phyloP scores from a whole-genome alignment of 2,888 invertebrate species.

The Automeris io region DNA sequence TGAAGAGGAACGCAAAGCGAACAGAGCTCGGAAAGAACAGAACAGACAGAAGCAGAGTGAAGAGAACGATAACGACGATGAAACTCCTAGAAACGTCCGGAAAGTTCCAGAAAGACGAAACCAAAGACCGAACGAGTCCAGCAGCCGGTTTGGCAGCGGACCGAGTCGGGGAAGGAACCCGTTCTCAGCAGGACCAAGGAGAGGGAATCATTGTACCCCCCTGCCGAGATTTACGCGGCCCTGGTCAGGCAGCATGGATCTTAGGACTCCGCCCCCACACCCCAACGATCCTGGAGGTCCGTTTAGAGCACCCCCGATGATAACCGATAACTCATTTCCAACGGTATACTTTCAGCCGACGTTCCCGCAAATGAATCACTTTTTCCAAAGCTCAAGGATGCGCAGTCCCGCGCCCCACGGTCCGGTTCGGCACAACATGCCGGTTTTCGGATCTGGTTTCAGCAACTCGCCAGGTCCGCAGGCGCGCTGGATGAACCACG shows the following conservation, averaged over 20 bases:
- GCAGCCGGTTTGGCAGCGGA: constrained; percentile 58
- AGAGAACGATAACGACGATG: constrained; percentile 41
- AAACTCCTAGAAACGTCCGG: constrained; percentile 41
- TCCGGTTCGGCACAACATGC: constrained; percentile 34
- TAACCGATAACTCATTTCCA: constrained; percentile 36
- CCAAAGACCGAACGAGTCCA: constrained; percentile 60
- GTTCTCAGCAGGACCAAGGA: constrained; percentile 41
- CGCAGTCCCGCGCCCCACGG: constrained; percentile 26
- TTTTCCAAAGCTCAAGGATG: constrained; percentile 42
- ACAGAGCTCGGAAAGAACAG: constrained; percentile 46
- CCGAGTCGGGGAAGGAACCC: constrained; percentile 54
- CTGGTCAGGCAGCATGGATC: constrained; percentile 29
- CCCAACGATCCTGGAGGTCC: constrained; percentile 22
- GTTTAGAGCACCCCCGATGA: constrained; percentile 31
- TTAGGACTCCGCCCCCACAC: constrained; percentile 41
- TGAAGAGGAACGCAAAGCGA: constrained; percentile 83
- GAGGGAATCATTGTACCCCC: constrained; percentile 33
- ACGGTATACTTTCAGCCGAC: constrained; percentile 30
- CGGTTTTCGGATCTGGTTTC: constrained; percentile 42
- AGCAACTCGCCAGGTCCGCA: constrained; percentile 35
- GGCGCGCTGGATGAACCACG: constrained; percentile 48
- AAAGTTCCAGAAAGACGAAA: constrained; percentile 45
- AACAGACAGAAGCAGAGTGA: constrained; percentile 20
- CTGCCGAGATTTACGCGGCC: constrained; percentile 37
- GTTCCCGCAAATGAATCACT: constrained; percentile 26